Evolutionary conservation across 2,797 vertebrate species (phyloP).

Genomic region (Pipistrellus pygmaeus): DNA sequence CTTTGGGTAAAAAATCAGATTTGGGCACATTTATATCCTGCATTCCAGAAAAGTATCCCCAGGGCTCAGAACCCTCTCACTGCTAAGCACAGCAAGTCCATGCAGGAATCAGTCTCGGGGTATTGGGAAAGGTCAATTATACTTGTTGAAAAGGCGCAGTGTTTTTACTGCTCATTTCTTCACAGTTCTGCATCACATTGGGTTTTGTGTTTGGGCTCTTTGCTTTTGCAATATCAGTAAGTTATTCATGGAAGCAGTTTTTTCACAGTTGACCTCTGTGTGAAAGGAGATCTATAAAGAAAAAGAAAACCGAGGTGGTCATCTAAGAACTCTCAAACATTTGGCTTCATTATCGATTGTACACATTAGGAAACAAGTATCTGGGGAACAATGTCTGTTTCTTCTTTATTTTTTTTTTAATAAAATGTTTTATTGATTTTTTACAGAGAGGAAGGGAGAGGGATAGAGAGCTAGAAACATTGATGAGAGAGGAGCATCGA

Average conservation of each 20-base stretch:
- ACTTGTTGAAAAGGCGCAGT: background rate
- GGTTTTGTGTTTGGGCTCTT: conserved; percentile 23
- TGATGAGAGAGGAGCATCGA: no score
- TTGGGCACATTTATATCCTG: background rate
- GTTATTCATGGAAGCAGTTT: conserved; percentile 33
- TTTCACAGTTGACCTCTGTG: background rate
- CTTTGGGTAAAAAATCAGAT: conserved; percentile 20
- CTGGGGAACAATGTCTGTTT: background rate
- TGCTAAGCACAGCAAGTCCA: background rate
- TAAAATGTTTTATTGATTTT: no score
- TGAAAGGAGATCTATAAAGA: conserved; percentile 19
- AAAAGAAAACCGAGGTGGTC: background rate
- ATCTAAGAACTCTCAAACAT: background rate
- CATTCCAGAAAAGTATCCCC: conserved; percentile 8
- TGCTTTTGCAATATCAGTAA: conserved; percentile 1
- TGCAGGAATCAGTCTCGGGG: background rate
- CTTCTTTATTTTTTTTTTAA: no score
- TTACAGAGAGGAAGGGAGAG: no score
- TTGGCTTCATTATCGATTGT: background rate
- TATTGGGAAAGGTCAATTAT: background rate
- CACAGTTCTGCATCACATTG: conserved; percentile 14
- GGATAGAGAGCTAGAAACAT: no score
- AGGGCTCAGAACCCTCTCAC: conserved; percentile 52
- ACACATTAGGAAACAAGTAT: background rate
- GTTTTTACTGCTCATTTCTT: conserved; percentile 27